Conservation (phyloP, 2,113 vertebrate genomes). For the Calyptomena viridis region DNA sequence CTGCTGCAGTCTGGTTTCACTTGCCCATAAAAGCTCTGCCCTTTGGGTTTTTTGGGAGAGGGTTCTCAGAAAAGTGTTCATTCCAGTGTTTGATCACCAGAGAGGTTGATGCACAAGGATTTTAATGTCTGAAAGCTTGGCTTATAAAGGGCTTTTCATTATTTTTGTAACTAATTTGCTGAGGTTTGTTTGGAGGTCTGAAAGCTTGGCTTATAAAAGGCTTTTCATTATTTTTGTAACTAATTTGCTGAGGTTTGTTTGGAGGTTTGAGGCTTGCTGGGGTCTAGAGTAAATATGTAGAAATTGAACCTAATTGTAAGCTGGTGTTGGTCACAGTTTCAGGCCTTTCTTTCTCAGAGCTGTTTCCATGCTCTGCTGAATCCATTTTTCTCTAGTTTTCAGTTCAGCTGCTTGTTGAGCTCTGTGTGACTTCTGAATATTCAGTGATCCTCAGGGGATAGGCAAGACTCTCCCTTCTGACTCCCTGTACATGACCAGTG, state of each 20-base stretch:
- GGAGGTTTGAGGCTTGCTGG: background rate
- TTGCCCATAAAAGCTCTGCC: background rate
- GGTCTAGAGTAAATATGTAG: background rate
- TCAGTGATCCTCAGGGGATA: background rate
- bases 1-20: background rate
- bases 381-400: background rate
- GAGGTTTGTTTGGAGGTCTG: background rate
- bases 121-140: background rate
- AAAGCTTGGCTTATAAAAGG: background rate
- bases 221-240: background rate
- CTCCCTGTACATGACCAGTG: background rate
- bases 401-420: background rate
- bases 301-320: background rate
- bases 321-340: background rate
- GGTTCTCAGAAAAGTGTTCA: background rate
- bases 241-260: background rate
- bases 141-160: background rate
- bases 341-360: background rate
- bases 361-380: background rate
- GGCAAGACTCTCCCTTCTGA: background rate
- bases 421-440: background rate
- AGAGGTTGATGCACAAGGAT: too few species aligned
- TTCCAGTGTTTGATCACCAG: background rate
- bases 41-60: background rate
- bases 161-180: background rate